Evolutionary conservation across 2,888 invertebrate genomes (phyloP).

Genomic region (Hecatera dysodea): DNA sequence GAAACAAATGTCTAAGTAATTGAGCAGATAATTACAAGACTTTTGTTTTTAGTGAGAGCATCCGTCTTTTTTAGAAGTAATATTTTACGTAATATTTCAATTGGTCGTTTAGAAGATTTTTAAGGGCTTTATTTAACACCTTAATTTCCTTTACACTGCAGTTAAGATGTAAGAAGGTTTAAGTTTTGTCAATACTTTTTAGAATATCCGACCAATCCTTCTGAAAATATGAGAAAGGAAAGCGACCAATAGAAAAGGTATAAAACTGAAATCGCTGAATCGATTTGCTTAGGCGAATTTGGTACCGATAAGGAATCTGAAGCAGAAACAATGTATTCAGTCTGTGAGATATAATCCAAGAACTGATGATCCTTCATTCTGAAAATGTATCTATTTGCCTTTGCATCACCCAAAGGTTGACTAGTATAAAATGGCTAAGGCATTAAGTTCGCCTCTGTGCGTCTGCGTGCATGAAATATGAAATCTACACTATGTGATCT

Average conservation of each 20-base stretch:
- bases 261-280: constrained; percentile 53
- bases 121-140: not conserved
- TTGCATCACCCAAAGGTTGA: no score
- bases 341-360: not conserved
- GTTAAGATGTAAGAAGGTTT: not conserved
- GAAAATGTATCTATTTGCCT: not conserved
- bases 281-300: constrained; percentile 45
- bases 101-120: not conserved
- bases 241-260: constrained; percentile 13
- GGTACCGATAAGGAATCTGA: constrained; percentile 23
- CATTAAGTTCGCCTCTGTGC: no score
- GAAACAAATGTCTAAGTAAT: not conserved
- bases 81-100: not conserved
- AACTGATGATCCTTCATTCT: not conserved
- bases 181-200: no score
- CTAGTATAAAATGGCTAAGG: no score
- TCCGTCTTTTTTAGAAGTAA: no score
- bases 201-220: not conserved
- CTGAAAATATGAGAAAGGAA: not conserved
- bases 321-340: constrained; percentile 7
- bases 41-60: no score
- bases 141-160: not conserved
- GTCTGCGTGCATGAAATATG: no score
- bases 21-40: not conserved
- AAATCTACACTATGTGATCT: no score